Percentiles rank a stretch among this genome's conserved stretches.
Conservation (phyloP, 2,797 vertebrate genomes). For the Myiothlypis coronata region DNA sequence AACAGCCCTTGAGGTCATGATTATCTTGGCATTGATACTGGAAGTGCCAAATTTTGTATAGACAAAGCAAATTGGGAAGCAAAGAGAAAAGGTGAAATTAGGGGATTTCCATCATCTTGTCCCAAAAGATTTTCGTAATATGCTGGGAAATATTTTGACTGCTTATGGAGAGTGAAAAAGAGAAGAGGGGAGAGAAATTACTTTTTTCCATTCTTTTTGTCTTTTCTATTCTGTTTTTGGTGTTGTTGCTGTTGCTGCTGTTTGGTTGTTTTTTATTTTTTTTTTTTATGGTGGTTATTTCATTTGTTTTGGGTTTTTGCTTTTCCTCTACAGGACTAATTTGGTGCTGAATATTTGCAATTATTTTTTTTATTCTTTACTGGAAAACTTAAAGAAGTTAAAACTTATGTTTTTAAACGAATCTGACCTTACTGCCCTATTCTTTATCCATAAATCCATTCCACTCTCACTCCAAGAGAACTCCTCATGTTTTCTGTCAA, state of each 20-base stretch:
- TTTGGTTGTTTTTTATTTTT: background rate
- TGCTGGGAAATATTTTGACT: background rate
- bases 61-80: background rate
- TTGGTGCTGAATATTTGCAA: background rate
- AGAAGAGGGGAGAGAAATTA: background rate
- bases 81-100: background rate
- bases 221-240: background rate
- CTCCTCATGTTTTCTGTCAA: background rate
- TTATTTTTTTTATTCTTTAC: background rate
- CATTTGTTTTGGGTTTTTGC: background rate
- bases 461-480: background rate
- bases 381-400: background rate
- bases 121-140: background rate
- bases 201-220: background rate
- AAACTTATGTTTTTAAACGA: background rate
- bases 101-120: background rate
- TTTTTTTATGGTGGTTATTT: background rate
- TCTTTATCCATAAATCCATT: background rate
- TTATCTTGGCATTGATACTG: background rate
- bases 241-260: background rate
- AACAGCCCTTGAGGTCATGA: background rate
- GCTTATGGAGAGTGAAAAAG: background rate
- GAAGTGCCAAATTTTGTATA: background rate
- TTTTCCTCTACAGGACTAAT: background rate
- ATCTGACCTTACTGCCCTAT: background rate